These are phyloP conservation scores for Paracentrotus lividus DNA, from an alignment of 53 echinoderm and acorn worm genomes.

Conservation along the genomic window DNA sequence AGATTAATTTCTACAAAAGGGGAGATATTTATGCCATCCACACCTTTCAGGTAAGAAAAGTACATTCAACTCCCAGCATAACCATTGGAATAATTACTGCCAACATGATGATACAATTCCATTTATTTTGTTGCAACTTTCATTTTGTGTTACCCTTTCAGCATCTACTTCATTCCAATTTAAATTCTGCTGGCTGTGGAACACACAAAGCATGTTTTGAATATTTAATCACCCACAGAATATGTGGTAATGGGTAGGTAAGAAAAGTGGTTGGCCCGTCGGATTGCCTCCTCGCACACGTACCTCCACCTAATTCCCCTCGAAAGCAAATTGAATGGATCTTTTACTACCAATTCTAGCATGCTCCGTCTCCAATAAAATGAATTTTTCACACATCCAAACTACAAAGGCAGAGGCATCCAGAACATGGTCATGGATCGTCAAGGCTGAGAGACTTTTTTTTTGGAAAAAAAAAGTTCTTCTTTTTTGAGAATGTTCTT, in stretches of 20 bases:
- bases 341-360: conserved; percentile 24
- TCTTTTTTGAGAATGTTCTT: too few species aligned
- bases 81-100: conserved; percentile 42
- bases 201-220: conserved; percentile 43
- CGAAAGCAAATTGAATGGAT: conserved; percentile 33
- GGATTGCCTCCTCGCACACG: not conserved
- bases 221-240: conserved; percentile 44
- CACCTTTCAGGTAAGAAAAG: conserved; percentile 27
- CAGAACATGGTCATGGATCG: not conserved
- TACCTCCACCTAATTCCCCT: conserved; percentile 16
- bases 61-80: conserved; percentile 45
- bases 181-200: conserved; percentile 47
- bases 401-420: not conserved
- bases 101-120: conserved; percentile 47
- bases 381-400: conserved; percentile 12
- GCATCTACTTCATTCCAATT: conserved; percentile 45
- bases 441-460: not conserved
- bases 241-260: conserved; percentile 17
- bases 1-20: conserved; percentile 31
- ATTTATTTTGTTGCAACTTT: conserved; percentile 28
- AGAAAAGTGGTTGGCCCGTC: not conserved
- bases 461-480: too few species aligned
- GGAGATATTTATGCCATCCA: conserved; percentile 16
- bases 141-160: conserved; percentile 45
- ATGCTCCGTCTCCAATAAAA: conserved; percentile 4